Evolutionary conservation across 2,797 vertebrate genomes (phyloP).

Genomic region (Anguilla obscura): DNA sequence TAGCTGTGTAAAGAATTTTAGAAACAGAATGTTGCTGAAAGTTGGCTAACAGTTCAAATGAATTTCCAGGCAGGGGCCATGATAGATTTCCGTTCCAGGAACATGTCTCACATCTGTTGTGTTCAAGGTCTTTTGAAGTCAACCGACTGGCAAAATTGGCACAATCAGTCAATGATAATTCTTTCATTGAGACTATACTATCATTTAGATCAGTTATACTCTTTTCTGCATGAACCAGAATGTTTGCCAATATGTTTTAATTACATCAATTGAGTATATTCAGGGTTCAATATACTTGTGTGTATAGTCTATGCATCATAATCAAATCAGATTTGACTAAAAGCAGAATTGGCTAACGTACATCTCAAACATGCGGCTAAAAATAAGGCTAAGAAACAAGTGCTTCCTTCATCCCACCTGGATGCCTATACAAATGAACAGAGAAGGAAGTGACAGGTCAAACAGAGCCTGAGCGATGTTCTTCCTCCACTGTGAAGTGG

Average conservation of each 20-base stretch:
- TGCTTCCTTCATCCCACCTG: slow-evolving; percentile 3
- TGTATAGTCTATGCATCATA: background rate
- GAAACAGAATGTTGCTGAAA: slow-evolving; percentile 22
- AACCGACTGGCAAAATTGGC: background rate
- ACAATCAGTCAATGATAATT: background rate
- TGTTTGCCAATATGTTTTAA: background rate
- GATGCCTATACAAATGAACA: background rate
- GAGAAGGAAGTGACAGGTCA: background rate
- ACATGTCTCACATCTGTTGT: background rate
- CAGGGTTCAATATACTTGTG: background rate
- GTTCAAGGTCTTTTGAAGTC: background rate
- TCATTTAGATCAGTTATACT: slow-evolving; percentile 2
- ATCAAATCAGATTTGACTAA: background rate
- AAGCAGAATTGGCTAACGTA: background rate
- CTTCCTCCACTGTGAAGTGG: background rate
- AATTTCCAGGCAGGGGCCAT: background rate
- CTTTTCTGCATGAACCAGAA: background rate
- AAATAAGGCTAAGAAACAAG: background rate
- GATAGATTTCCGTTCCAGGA: slow-evolving; percentile 16
- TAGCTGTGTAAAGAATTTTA: slow-evolving; percentile 30
- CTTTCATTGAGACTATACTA: background rate
- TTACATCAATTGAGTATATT: background rate
- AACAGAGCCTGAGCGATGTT: background rate
- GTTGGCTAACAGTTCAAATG: background rate
- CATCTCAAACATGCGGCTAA: background rate